Percentiles rank a stretch among this genome's conserved stretches.
Evolutionary conservation across 35 echinoderm and acorn worm species (phyloP).

Genomic region (Diadema setosum): DNA sequence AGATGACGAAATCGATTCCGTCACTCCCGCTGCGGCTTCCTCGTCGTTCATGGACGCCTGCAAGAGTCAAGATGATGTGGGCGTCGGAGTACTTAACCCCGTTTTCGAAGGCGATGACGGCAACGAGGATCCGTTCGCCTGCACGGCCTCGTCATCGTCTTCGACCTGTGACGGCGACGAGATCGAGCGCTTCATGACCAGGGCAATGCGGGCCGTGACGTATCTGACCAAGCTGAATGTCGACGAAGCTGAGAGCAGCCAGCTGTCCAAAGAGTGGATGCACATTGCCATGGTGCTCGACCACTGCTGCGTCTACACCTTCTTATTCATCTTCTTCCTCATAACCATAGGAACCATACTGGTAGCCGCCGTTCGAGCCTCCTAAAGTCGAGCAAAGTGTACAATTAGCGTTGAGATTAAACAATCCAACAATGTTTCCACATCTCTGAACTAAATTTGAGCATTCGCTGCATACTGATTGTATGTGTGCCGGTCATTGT

Average conservation of each 20-base stretch:
- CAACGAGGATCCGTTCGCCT: constrained; percentile 2
- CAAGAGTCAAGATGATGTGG: neutral
- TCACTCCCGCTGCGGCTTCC: neutral
- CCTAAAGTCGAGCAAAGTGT: neutral
- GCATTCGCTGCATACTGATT: too few relatives aligned
- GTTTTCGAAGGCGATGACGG: constrained; percentile 80
- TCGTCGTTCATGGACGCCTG: neutral
- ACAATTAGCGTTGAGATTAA: too few relatives aligned
- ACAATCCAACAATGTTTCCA: too few relatives aligned
- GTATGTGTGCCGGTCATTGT: too few relatives aligned
- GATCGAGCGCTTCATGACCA: constrained; percentile 41
- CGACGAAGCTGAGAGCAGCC: constrained; percentile 29
- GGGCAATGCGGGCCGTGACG: constrained; percentile 26
- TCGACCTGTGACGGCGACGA: neutral
- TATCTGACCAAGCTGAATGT: constrained; percentile 31
- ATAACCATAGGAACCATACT: constrained; percentile 13
- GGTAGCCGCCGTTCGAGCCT: neutral
- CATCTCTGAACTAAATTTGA: too few relatives aligned
- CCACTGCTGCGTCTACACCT: constrained; percentile 39
- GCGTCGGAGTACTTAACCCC: constrained; percentile 49
- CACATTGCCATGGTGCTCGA: constrained; percentile 69
- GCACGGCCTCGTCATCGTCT: neutral
- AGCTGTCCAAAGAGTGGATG: constrained; percentile 61
- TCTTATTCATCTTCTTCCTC: neutral
- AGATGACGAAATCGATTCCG: constrained; percentile 18